Evolutionary conservation across 1,140 invertebrate species (phyloP).

Genomic region (Macrocentrus cingulum): DNA sequence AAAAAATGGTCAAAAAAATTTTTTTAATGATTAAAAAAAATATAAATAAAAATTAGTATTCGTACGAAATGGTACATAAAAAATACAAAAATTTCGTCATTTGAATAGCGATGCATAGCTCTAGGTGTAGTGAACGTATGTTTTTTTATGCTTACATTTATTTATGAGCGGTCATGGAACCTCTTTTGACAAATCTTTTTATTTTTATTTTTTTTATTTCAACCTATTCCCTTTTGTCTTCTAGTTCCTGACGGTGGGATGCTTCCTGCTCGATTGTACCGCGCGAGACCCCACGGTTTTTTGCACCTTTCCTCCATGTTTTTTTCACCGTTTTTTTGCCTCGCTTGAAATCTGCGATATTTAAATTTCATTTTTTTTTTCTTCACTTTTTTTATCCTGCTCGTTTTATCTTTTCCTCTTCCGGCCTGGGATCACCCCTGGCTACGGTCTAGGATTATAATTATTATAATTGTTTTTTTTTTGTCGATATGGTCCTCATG

Average conservation of each 20-base stretch:
- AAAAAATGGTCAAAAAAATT: too few relatives aligned
- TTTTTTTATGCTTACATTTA: conserved; percentile 22
- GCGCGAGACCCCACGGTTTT: background rate
- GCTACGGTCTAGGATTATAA: background rate
- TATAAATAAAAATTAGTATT: too few relatives aligned
- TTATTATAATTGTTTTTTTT: conserved; percentile 16
- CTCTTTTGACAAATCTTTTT: background rate
- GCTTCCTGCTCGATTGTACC: conserved; percentile 13
- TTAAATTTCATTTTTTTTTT: conserved; percentile 30
- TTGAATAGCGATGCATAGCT: conserved; percentile 49
- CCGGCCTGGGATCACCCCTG: background rate
- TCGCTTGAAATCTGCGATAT: conserved; percentile 22
- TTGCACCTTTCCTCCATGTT: conserved; percentile 5
- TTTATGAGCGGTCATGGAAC: conserved; percentile 21
- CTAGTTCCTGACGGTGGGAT: conserved; percentile 12
- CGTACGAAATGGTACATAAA: too few relatives aligned
- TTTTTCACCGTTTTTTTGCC: conserved; percentile 13
- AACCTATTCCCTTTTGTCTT: conserved; percentile 22
- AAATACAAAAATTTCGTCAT: too few relatives aligned
- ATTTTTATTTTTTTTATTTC: conserved; percentile 7
- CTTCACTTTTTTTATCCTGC: conserved; percentile 14
- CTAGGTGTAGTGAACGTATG: conserved; percentile 12
- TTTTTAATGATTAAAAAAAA: too few relatives aligned
- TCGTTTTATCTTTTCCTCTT: conserved; percentile 22
- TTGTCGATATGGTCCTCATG: background rate